These are phyloP conservation scores for Etheostoma cragini DNA, from an alignment of 2,113 vertebrate species.

Conservation along the genomic window DNA sequence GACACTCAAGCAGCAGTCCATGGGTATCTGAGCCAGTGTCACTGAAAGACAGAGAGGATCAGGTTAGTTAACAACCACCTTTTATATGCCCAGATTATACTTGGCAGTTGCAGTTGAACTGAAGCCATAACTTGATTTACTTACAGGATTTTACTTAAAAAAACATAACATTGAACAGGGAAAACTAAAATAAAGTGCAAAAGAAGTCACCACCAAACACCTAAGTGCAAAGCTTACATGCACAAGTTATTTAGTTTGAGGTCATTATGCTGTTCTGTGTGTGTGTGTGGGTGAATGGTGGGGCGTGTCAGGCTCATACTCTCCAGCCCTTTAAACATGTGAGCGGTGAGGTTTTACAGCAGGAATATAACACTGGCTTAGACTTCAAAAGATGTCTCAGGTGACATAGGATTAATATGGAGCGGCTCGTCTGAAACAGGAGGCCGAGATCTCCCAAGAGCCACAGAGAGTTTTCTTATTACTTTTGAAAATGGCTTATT, in stretches of 20 bases:
- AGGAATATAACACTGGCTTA: neutral
- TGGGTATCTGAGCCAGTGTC: neutral
- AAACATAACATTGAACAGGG: neutral
- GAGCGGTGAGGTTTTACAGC: neutral
- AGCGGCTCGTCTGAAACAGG: too few species aligned
- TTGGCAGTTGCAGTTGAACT: too few species aligned
- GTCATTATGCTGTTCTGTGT: neutral
- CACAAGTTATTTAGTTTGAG: neutral
- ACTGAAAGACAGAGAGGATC: constrained; percentile 39
- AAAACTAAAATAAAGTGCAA: neutral
- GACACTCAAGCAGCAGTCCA: constrained; percentile 60
- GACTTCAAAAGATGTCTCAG: neutral
- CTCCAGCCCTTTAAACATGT: neutral
- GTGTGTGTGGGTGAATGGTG: neutral
- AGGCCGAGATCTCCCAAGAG: too few species aligned
- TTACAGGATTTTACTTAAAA: neutral
- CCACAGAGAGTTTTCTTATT: too few species aligned
- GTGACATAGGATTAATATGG: neutral
- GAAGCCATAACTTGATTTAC: neutral
- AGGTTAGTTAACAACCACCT: neutral
- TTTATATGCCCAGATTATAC: neutral
- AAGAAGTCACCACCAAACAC: neutral
- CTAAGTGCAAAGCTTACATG: neutral
- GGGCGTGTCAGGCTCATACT: neutral
- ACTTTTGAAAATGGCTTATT: too few species aligned